Base-by-base conservation (phyloP, 2,888 invertebrate species). In the Pterostichus madidus region DNA sequence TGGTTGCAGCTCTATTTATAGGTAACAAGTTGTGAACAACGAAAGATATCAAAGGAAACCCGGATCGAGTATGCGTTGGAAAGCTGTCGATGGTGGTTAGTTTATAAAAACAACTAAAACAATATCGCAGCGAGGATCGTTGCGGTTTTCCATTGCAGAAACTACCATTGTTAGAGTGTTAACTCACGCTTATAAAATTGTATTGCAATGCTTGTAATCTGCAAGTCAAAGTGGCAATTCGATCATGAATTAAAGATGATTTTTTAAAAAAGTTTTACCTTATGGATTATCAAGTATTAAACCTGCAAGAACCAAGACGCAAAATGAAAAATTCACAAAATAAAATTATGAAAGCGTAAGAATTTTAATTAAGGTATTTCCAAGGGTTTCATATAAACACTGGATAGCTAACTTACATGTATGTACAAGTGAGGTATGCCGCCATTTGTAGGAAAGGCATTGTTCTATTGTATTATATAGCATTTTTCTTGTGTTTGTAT, bases 1-100 rank as follows among this genome's bases (percentile, higher is more conserved):
- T 35, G 68, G 68, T 71, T 71, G 46, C 44, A 56, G 44, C 17
- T 71, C 39, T 71, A 71, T 71, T 71, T 71, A 71, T 71, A 71
- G 68, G 17, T 64, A 64, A 64, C 64, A 64, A 64, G 64, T 64
- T 13, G 32, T 32, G 44, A 44, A 71, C 46, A 71, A 15, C 10
- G 44, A 46, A 71, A 39, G 39, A 71, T 71, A 71, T 71, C 68
- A 71, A 71, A 71, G 44, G 39, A 15, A 71, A 44, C 13, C 17
- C 15, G 68, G 44, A 17, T 71, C 68, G 68, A 71, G 44, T 64
- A 17, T 71, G 68, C 39, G 15, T 13, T 71, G 8, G 68, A 24
- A 71, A 71, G 39, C 68, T 71, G 44, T 71, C 44, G 68, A 39
- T 15, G 44, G 24, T 15, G 44, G 24, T 24, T 24, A 3, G 44